phyloP scores from a whole-genome alignment of 2,888 invertebrate genomes.

The Pomacea canaliculata region DNA sequence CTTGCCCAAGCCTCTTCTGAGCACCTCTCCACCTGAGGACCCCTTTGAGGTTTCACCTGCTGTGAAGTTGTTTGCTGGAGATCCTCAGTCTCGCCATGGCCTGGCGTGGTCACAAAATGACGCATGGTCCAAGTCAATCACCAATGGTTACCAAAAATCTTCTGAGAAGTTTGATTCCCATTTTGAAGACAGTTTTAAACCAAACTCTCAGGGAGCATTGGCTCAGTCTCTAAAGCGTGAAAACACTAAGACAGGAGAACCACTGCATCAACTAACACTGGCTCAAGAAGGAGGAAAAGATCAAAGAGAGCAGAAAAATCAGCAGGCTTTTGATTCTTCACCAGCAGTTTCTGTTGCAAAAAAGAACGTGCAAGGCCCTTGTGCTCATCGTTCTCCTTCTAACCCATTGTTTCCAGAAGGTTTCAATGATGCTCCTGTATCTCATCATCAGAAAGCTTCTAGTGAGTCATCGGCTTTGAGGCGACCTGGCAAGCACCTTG shows the following conservation, averaged over 20 bases:
- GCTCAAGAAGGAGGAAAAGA: background rate
- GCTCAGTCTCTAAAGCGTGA: background rate
- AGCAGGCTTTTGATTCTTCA: background rate
- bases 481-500: background rate
- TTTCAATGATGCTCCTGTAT: background rate
- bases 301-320: background rate
- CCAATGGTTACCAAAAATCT: background rate
- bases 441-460: too few species aligned
- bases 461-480: background rate
- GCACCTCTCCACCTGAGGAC: conserved; percentile 42
- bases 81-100: conserved; percentile 1
- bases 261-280: background rate
- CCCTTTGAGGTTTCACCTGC: conserved; percentile 52
- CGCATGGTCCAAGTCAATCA: conserved; percentile 19
- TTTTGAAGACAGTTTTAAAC: background rate
- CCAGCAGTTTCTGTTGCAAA: background rate
- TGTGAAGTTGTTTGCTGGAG: background rate
- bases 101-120: conserved; percentile 3
- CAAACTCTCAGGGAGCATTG: background rate
- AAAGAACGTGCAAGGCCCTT: background rate
- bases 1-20: conserved; percentile 53
- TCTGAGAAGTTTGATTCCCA: background rate
- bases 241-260: background rate
- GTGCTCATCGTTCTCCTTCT: background rate
- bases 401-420: background rate